Percentiles rank a stretch among this genome's conserved stretches.
Conservation (phyloP, 2,888 invertebrate genomes). For the Hanleya hanleyi region DNA sequence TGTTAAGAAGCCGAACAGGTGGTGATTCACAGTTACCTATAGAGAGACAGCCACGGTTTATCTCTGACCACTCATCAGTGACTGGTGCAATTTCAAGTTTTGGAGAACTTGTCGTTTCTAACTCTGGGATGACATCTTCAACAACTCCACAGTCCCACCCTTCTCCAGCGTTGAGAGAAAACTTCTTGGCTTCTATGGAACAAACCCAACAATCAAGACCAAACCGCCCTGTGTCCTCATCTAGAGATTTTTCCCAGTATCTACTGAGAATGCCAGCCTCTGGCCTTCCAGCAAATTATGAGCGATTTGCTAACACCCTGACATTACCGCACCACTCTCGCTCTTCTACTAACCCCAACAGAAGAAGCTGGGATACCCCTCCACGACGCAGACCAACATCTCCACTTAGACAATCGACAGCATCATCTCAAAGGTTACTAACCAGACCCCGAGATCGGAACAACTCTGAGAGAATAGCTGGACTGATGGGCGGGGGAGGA, state of each 20-base stretch:
- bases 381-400: too few relatives aligned
- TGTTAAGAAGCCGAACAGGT: slow-evolving; percentile 59
- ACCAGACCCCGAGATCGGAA: neutral
- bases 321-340: too few relatives aligned
- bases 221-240: too few relatives aligned
- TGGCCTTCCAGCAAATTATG: too few relatives aligned
- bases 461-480: slow-evolving; percentile 34
- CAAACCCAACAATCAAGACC: too few relatives aligned
- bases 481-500: slow-evolving; percentile 28
- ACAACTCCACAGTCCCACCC: too few relatives aligned
- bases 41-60: slow-evolving; percentile 74
- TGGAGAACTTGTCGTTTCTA: slow-evolving; percentile 48
- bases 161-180: too few relatives aligned
- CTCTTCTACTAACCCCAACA: too few relatives aligned
- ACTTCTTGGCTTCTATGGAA: too few relatives aligned
- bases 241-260: neutral
- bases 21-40: slow-evolving; percentile 95
- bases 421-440: neutral
- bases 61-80: slow-evolving; percentile 59
- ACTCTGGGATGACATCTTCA: neutral
- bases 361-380: too few relatives aligned
- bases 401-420: too few relatives aligned
- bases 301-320: too few relatives aligned
- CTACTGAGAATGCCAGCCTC: neutral
- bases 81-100: slow-evolving; percentile 58